Conservation (phyloP, 1,140 invertebrate species). For the Manduca sexta region DNA sequence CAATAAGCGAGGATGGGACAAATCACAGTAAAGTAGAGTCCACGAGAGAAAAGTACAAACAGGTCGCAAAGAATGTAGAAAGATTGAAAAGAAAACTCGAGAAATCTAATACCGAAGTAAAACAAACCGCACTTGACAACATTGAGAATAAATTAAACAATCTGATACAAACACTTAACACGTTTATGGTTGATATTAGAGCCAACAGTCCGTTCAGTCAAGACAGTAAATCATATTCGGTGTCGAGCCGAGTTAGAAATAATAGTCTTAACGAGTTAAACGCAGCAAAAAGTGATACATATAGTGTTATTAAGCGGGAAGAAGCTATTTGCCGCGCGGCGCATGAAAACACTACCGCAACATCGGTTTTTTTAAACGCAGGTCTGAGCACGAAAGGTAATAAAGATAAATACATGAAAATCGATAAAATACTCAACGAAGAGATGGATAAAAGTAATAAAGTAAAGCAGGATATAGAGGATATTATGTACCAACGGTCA, state of each 20-base stretch:
- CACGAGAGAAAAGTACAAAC: constrained; percentile 12
- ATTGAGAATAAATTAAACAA: constrained; percentile 32
- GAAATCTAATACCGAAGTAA: constrained; percentile 8
- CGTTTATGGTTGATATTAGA: constrained; percentile 35
- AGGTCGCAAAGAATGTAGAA: constrained; percentile 13
- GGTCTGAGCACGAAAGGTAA: neutral
- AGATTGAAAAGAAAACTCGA: constrained; percentile 13
- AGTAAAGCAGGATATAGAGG: constrained; percentile 23
- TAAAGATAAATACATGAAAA: constrained; percentile 1
- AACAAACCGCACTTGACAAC: constrained; percentile 11
- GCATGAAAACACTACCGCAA: neutral
- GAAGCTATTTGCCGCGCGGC: neutral
- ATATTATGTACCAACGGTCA: constrained; percentile 13
- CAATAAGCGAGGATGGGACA: neutral
- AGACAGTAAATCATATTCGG: neutral
- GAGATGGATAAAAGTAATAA: constrained; percentile 27
- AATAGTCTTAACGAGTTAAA: constrained; percentile 15
- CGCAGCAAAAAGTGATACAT: constrained; percentile 12
- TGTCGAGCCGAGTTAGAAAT: neutral
- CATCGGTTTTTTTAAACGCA: neutral
- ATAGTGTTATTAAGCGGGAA: constrained; percentile 1
- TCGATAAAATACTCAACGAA: constrained; percentile 25
- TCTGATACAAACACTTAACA: constrained; percentile 41
- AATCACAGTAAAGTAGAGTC: constrained; percentile 4
- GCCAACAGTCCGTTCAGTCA: constrained; percentile 5